phyloP scores from a whole-genome alignment of 2,797 vertebrate genomes.

The Sardinella longiceps region DNA sequence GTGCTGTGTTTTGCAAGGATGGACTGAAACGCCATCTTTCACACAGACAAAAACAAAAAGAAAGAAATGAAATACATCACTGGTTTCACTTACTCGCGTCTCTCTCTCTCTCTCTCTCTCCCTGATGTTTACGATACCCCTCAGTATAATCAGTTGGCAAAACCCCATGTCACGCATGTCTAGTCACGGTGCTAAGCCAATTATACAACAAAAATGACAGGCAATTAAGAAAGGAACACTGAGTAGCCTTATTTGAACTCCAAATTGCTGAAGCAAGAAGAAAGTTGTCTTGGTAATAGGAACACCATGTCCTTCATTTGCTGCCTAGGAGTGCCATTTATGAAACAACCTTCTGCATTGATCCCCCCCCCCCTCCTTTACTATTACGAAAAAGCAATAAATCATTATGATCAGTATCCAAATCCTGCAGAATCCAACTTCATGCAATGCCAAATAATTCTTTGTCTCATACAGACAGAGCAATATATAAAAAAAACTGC shows the following conservation, averaged over 20 bases:
- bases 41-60: not conserved
- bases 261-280: not conserved
- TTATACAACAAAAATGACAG: constrained; percentile 9
- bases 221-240: not conserved
- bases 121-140: not conserved
- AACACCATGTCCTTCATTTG: not conserved
- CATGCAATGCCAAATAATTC: not conserved
- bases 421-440: not conserved
- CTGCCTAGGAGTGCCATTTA: not conserved
- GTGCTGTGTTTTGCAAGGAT: not conserved
- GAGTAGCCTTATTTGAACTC: not conserved
- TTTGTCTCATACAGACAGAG: not conserved
- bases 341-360: not conserved
- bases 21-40: not conserved
- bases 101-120: not conserved
- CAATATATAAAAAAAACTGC: not conserved
- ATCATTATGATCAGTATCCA: not conserved
- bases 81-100: not conserved
- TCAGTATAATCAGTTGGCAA: not conserved
- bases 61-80: not conserved
- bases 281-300: not conserved
- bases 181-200: not conserved
- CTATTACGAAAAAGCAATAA: not conserved
- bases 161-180: not conserved
- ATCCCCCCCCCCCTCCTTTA: not conserved